These are phyloP conservation scores for Plagodis dolabraria DNA, from an alignment of 2,888 invertebrate genomes.

Conservation along the genomic window DNA sequence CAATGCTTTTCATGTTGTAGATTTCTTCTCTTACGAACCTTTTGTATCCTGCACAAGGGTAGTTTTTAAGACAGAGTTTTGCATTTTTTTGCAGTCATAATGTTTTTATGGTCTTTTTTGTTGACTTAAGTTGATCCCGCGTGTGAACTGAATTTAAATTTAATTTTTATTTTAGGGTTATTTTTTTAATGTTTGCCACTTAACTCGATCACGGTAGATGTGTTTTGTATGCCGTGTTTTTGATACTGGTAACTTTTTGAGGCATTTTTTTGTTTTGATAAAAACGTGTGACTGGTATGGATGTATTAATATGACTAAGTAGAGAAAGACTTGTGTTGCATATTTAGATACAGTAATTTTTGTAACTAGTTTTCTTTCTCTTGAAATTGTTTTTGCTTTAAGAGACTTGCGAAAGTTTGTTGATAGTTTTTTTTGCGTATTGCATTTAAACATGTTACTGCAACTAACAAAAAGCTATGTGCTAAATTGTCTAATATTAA, in stretches of 20 bases:
- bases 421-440: too few species aligned
- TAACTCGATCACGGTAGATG: slow-evolving; percentile 60
- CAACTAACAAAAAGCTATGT: too few species aligned
- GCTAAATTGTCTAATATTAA: too few species aligned
- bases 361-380: slow-evolving; percentile 10
- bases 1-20: too few species aligned
- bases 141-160: slow-evolving; percentile 60
- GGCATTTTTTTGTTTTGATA: slow-evolving; percentile 30
- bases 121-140: slow-evolving; percentile 48
- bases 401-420: too few species aligned
- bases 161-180: slow-evolving; percentile 32
- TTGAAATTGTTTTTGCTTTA: too few species aligned
- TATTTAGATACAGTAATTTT: not conserved
- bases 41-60: slow-evolving; percentile 13
- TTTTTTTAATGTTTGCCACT: slow-evolving; percentile 56
- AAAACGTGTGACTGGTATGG: slow-evolving; percentile 49
- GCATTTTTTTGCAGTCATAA: slow-evolving; percentile 37
- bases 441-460: too few species aligned
- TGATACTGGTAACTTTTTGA: slow-evolving; percentile 39
- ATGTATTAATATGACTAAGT: not conserved
- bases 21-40: not conserved
- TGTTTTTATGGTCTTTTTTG: slow-evolving; percentile 46
- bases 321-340: slow-evolving; percentile 1
- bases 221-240: slow-evolving; percentile 52
- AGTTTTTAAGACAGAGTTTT: slow-evolving; percentile 32